Conservation (phyloP, 2,113 vertebrate species). For the Harpagus bidentatus region DNA sequence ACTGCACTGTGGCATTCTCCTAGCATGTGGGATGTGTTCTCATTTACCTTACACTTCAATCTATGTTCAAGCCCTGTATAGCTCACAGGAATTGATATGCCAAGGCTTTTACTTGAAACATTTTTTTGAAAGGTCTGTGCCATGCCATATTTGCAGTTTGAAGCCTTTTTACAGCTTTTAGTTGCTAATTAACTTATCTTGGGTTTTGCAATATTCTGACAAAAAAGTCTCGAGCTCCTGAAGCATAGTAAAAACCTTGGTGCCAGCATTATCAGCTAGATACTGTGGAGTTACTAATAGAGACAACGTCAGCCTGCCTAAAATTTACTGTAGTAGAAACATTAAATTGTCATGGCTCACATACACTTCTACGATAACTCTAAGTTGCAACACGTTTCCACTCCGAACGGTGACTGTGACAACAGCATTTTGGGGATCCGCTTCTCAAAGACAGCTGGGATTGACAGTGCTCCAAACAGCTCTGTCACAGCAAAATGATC, state of each 20-base stretch:
- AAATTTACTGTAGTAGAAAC: background rate
- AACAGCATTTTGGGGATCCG: background rate
- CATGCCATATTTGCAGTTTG: background rate
- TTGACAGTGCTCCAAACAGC: background rate
- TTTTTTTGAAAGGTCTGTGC: background rate
- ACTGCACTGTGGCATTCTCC: background rate
- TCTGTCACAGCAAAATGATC: background rate
- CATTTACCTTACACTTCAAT: background rate
- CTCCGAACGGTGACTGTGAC: fast-evolving
- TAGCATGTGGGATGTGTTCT: too few relatives aligned
- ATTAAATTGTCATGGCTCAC: background rate
- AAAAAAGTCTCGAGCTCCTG: background rate
- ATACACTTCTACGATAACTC: background rate
- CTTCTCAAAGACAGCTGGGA: background rate
- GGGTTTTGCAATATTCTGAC: background rate
- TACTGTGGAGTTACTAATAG: background rate
- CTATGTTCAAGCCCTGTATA: background rate
- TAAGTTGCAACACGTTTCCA: background rate
- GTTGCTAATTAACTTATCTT: background rate
- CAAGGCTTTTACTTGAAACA: background rate
- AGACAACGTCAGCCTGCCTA: background rate
- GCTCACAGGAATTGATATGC: background rate
- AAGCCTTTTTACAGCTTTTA: background rate
- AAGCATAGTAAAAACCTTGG: background rate
- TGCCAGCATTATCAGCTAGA: background rate